These are phyloP conservation scores for Nemurella pictetii DNA, from an alignment of 2,888 invertebrate genomes.

Conservation along the genomic window DNA sequence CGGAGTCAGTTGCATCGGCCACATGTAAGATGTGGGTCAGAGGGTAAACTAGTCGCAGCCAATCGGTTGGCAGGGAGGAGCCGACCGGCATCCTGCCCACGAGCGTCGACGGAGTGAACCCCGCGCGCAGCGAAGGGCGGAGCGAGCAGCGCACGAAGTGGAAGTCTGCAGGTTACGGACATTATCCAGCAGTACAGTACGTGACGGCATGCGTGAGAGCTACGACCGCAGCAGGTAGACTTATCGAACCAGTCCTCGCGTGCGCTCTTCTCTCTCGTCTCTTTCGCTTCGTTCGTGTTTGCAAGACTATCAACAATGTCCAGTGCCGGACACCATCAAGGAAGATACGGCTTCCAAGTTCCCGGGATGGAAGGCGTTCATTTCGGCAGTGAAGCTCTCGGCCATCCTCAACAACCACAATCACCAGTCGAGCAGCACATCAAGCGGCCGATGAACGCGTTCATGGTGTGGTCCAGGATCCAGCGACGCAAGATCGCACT, in stretches of 20 bases:
- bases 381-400: conserved; percentile 25
- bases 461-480: conserved; percentile 95
- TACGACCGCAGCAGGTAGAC: neutral
- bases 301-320: conserved; percentile 1
- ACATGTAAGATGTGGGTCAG: conserved; percentile 26
- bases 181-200: conserved; percentile 15
- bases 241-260: neutral
- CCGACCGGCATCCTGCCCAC: neutral
- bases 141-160: neutral
- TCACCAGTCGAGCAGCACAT: conserved; percentile 70
- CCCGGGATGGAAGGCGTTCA: conserved; percentile 32
- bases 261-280: neutral
- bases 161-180: neutral
- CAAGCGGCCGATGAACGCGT: conserved; percentile 97
- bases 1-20: neutral
- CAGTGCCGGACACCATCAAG: conserved; percentile 16
- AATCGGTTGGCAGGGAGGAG: neutral
- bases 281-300: conserved; percentile 10
- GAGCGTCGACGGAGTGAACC: neutral
- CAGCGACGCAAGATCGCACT: conserved; percentile 90
- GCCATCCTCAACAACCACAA: conserved; percentile 27
- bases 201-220: conserved; percentile 16
- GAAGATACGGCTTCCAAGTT: conserved; percentile 24
- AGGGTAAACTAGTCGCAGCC: neutral
- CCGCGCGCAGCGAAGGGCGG: neutral